Evolutionary conservation across 2,888 invertebrate genomes (phyloP).

Genomic region (Thymelicus acteon): DNA sequence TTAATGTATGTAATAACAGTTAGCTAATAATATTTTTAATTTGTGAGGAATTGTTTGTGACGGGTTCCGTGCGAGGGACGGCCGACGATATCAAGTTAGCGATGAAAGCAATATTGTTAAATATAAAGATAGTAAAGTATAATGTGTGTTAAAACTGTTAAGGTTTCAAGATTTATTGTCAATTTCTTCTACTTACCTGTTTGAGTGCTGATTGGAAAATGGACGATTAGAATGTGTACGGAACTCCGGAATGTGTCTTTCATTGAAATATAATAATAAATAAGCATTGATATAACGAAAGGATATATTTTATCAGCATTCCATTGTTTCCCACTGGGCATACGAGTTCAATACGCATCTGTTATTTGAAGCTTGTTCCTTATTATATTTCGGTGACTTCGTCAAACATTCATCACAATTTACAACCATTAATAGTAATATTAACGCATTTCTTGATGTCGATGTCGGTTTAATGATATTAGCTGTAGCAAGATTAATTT

Average conservation of each 20-base stretch:
- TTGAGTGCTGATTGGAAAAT: not conserved
- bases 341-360: not conserved
- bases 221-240: conserved; percentile 11
- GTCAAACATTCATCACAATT: conserved; percentile 20
- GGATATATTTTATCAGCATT: not conserved
- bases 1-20: conserved; percentile 30
- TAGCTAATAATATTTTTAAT: conserved; percentile 21
- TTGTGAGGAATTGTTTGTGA: conserved; percentile 18
- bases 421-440: conserved; percentile 20
- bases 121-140: conserved; percentile 32
- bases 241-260: conserved; percentile 12
- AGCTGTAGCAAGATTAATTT: conserved; percentile 27
- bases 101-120: conserved; percentile 35
- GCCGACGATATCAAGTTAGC: conserved; percentile 19
- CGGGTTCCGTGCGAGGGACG: conserved; percentile 21
- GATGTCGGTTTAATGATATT: conserved; percentile 7
- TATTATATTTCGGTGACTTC: conserved; percentile 20
- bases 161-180: conserved; percentile 29
- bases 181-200: conserved; percentile 15
- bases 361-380: not conserved
- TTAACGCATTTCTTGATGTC: conserved; percentile 12
- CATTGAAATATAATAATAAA: conserved; percentile 14
- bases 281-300: not conserved
- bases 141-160: conserved; percentile 25
- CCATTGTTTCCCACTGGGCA: not conserved